Conservation (phyloP, 2,113 vertebrate species). For the Tamias sibiricus region DNA sequence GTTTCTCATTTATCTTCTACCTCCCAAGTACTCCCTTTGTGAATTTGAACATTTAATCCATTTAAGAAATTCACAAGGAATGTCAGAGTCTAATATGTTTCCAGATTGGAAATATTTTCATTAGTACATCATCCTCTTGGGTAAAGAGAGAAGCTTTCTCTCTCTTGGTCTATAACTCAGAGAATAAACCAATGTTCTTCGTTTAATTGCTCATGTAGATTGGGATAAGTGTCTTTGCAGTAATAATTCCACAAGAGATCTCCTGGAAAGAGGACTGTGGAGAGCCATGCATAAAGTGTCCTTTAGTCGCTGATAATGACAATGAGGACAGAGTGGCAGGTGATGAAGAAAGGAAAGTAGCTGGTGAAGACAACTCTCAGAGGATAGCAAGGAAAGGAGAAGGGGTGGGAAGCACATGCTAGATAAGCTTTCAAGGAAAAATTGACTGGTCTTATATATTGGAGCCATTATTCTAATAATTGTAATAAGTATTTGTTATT, state of each 20-base stretch:
- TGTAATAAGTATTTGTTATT: neutral
- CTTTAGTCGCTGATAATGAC: neutral
- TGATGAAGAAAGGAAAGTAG: accelerated
- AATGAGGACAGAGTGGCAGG: neutral
- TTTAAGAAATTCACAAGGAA: neutral
- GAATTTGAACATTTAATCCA: neutral
- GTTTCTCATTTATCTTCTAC: slow-evolving; percentile 26
- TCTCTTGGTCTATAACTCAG: neutral
- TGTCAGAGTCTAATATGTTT: slow-evolving; percentile 8
- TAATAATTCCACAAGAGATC: neutral
- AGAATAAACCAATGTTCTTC: neutral
- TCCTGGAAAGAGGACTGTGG: neutral
- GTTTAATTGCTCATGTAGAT: neutral
- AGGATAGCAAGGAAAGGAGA: neutral
- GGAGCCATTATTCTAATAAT: neutral
- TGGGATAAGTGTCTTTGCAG: neutral
- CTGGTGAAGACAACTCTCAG: neutral
- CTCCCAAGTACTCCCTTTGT: neutral
- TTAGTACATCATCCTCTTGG: neutral
- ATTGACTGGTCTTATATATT: neutral
- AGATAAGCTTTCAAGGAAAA: neutral
- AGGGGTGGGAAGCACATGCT: neutral
- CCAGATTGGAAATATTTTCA: neutral
- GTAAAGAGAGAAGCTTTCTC: neutral
- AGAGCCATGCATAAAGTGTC: neutral